Conservation (phyloP, 2,113 vertebrate genomes). For the Cyanoliseus patagonus region DNA sequence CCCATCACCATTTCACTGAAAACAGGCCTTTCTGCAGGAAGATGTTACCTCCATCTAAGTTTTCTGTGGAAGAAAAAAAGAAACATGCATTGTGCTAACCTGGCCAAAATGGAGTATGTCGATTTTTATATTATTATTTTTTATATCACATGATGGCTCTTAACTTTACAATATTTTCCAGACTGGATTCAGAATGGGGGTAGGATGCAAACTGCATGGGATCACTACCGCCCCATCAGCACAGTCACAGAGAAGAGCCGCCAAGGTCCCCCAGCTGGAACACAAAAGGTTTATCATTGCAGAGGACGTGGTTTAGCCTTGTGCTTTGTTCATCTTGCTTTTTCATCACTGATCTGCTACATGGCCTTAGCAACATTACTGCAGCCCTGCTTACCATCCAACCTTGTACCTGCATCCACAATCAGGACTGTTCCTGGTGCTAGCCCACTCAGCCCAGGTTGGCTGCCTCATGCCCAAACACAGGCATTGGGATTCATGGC, state of each 20-base stretch:
- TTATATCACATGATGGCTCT: background rate
- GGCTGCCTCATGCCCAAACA: accelerated
- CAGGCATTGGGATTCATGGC: accelerated
- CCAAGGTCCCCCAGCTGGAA: accelerated
- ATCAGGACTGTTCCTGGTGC: accelerated
- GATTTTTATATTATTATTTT: background rate
- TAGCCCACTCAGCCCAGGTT: accelerated
- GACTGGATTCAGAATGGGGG: background rate
- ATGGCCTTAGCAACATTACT: background rate
- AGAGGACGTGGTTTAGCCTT: background rate
- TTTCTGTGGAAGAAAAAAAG: background rate
- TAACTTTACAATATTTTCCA: background rate
- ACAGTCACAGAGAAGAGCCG: background rate
- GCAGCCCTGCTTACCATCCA: background rate
- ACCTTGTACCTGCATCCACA: accelerated
- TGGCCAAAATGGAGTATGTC: background rate
- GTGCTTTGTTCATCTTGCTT: background rate
- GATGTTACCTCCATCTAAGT: background rate
- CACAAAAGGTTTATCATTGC: background rate
- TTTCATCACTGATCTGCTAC: background rate
- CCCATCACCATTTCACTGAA: background rate
- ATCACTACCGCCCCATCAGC: background rate
- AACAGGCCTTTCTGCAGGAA: background rate
- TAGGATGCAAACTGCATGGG: accelerated
- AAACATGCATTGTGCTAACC: background rate